Evolutionary conservation across 2,888 invertebrate species (phyloP).

Genomic region (Imbricaverruca yamaguchii): DNA sequence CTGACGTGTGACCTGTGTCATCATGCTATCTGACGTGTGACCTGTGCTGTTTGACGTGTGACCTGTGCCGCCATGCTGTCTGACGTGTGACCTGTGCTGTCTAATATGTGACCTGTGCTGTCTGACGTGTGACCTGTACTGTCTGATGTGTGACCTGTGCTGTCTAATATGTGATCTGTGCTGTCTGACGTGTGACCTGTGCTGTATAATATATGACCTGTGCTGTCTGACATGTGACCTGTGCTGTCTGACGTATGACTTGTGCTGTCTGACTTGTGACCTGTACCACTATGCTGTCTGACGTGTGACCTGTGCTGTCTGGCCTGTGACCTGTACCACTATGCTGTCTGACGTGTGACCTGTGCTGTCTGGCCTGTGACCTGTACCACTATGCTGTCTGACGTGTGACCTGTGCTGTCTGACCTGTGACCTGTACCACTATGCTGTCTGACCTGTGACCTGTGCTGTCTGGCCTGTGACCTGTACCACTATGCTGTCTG

Average conservation of each 20-base stretch:
- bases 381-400: not conserved
- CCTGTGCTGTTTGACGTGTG: not conserved
- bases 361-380: not conserved
- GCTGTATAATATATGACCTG: no score
- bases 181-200: no score
- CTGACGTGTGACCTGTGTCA: not conserved
- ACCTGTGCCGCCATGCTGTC: not conserved
- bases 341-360: not conserved
- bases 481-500: no score
- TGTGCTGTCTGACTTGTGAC: not conserved
- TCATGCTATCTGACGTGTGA: no score
- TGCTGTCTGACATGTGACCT: no score
- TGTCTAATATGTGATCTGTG: not conserved
- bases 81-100: not conserved
- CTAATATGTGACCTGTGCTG: no score
- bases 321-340: no score
- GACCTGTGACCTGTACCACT: not conserved
- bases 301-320: no score
- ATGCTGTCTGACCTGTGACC: not conserved
- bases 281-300: not conserved
- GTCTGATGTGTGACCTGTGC: not conserved
- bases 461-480: not conserved
- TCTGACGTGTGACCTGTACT: not conserved
- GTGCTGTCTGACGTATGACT: not conserved
- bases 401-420: not conserved